A percentile compares a stretch with the other conserved stretches of the same genome.
phyloP scores from a whole-genome alignment of 2,113 vertebrate species.

The Merops nubicus region DNA sequence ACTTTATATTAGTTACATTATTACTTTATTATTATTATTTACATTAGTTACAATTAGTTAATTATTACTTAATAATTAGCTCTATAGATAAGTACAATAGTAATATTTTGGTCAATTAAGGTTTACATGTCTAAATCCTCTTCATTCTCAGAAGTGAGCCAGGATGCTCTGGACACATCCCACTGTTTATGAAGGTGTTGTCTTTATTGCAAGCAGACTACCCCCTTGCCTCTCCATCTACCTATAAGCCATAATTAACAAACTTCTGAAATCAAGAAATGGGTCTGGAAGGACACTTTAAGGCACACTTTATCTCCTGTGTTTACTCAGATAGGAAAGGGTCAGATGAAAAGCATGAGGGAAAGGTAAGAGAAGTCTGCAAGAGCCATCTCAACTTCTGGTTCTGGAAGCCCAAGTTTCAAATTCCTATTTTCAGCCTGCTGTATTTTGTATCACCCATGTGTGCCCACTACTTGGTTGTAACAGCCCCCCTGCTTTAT shows the following conservation, averaged over 20 bases:
- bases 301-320: background rate
- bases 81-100: background rate
- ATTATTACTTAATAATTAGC: background rate
- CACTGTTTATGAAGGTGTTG: background rate
- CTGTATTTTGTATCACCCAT: background rate
- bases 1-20: background rate
- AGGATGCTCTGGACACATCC: background rate
- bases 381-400: background rate
- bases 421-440: background rate
- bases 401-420: background rate
- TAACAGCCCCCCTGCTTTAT: background rate
- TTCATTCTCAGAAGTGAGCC: background rate
- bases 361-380: background rate
- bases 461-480: background rate
- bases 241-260: background rate
- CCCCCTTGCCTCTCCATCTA: background rate
- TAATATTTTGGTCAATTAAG: background rate
- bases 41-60: too few relatives aligned
- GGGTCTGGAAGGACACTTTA: background rate
- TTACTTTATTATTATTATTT: too few relatives aligned
- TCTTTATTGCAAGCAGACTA: background rate
- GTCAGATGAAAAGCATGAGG: background rate
- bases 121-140: background rate
- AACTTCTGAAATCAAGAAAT: background rate
- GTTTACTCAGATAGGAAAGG: background rate